Evolutionary conservation across 2,113 vertebrate genomes (phyloP), one percentile per base, ranked within the genome.

Genomic region (Steatornis caripensis): DNA sequence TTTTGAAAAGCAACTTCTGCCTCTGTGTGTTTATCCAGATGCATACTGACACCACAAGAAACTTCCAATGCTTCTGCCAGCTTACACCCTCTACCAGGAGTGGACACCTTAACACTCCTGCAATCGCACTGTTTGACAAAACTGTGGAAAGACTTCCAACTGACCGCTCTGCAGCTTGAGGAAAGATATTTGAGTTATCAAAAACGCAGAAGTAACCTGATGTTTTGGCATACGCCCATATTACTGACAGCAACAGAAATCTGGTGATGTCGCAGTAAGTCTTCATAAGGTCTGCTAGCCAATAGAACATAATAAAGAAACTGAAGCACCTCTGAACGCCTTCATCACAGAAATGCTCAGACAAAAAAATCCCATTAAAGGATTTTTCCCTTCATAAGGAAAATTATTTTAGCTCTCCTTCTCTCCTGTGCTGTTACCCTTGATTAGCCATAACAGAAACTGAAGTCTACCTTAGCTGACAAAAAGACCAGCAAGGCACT

Each of bases 211-310:
- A 84, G 51, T 34, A 75, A 51, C 36, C 20, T 23, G 37, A 64
- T 36, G 14, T 39, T 76, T 34, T 55, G 43, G 36, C 10, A 2
- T 19, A 49, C 4, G 32, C 22, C n/a, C 15, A 8, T 15, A 27
- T 21, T 65, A 39, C 15, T 71, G 55, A 20, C 29, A 72, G 62
- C 4, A 12, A 45, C 39, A 61, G 43, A 8, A 34, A 72, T 1
- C 21, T 22, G 55, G 20, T 2, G 3, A 54, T 1, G 0, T 2
- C 36, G 12, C 8, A 69, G 1, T 26, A 70, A 48, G 14, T 23
- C 49, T 81, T 55, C 45, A 3, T 39, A 37, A 55, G 10, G 49
- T 23, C n/a, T 65, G 51, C 41, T 37, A 53, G n/a, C 4, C 64
- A 70, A 57, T 0, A 74, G 34, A 53, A 71, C 0, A 5, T 9